These are phyloP conservation scores for Agriopis aurantiaria DNA, from an alignment of 2,888 invertebrate genomes.

Conservation along the genomic window DNA sequence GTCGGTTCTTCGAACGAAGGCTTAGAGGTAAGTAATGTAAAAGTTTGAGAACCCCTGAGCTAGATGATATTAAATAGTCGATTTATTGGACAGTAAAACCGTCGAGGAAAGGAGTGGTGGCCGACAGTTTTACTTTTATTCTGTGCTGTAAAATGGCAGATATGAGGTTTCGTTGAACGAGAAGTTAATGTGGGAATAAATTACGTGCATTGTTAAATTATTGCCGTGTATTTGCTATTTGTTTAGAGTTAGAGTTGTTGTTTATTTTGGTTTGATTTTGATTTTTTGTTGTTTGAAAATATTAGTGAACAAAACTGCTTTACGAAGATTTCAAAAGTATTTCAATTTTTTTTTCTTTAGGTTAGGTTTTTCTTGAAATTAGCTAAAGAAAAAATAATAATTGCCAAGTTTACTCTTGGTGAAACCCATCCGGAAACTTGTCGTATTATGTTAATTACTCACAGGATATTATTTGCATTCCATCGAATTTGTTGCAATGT, in stretches of 20 bases:
- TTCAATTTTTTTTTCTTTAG: too few species aligned
- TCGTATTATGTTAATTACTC: too few species aligned
- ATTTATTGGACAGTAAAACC: constrained; percentile 63
- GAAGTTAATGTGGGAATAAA: constrained; percentile 6
- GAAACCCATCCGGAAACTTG: too few species aligned
- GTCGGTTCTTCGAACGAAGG: too few species aligned
- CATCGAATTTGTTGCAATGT: too few species aligned
- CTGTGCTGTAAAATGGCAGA: constrained; percentile 23
- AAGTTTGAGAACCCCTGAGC: constrained; percentile 25
- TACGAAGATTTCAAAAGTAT: neutral
- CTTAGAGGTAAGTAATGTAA: too few species aligned
- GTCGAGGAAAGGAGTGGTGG: constrained; percentile 39
- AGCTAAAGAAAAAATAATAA: too few species aligned
- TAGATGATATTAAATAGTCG: constrained; percentile 56
- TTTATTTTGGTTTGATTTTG: neutral
- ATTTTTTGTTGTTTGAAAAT: neutral
- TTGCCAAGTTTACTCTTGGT: too few species aligned
- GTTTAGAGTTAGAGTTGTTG: neutral
- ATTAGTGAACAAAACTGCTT: neutral
- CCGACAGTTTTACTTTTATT: constrained; percentile 37
- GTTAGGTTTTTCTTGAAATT: too few species aligned
- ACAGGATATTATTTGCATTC: too few species aligned
- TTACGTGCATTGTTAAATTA: constrained; percentile 6
- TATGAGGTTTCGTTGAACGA: constrained; percentile 28
- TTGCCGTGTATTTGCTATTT: neutral